Evolutionary conservation across 2,888 invertebrate genomes (phyloP), one percentile per base, ranked within the genome.

Genomic region (Eristalinus aeneus): DNA sequence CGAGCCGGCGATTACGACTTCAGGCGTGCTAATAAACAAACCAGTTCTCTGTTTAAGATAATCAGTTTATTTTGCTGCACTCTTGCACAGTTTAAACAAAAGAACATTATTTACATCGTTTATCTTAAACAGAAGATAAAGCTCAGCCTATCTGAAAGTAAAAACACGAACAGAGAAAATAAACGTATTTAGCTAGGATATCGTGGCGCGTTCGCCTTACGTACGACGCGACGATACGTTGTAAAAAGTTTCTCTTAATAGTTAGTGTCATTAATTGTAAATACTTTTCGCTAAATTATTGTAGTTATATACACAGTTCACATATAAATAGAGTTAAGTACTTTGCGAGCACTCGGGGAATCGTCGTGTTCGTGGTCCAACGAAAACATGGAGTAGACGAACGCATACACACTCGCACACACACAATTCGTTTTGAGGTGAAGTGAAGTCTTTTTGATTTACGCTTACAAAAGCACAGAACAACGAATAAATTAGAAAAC

Each of bases 391-490:
- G 56, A 56, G 22, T 56, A 39, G n/a, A 39, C 39, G 39, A n/a
- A 12, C 8, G 39, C 39, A 39, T 12, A 12, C 12, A 39, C 12
- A 39, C 12, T 11, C 4, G 39, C 2, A 12, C 23, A 22, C 23
- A 22, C 23, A 12, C 27, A 2, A 1, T 54, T 36, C 54, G 39
- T 39, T 74, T 53, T 53, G 31, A 46, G 61, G 64, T 2, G 64
- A 54, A 75, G n/a, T n/a, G n/a, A n/a, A 65, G 80, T 80, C 80
- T 84, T 84, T 74, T 84, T 23, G 65, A 80, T 84, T 80, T 61
- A 71, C 68, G 23, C 67, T 82, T 65, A 75, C 32, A 79, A 75
- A 75, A 54, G 27, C 2, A 46, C 46, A 46, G 46, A 46, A 46
- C 16, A 46, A 46, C 46, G 46, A 46, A 72, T 27, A 46, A 23